Evolutionary conservation across 2,797 vertebrate genomes (phyloP).

Genomic region (Coregonus suidteri): DNA sequence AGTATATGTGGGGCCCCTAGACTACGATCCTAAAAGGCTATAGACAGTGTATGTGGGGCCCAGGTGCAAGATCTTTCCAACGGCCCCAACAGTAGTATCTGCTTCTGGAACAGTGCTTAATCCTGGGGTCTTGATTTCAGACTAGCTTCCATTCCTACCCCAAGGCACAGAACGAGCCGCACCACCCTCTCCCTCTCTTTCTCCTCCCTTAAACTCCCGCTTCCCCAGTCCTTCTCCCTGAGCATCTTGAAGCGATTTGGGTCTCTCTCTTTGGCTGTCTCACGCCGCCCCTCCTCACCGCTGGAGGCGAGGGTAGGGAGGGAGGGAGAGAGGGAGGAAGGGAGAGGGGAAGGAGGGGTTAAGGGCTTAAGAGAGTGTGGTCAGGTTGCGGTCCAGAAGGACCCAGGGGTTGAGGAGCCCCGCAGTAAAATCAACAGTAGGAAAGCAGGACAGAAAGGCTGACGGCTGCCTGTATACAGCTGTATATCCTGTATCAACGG

Average conservation of each 20-base stretch:
- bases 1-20: constrained; percentile 51
- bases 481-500: constrained; percentile 17
- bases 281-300: background rate
- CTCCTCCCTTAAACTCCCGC: constrained; percentile 41
- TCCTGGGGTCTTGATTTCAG: constrained; percentile 28
- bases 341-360: background rate
- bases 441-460: constrained; percentile 36
- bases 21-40: background rate
- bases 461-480: constrained; percentile 43
- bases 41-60: background rate
- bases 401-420: constrained; percentile 63
- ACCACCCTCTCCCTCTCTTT: constrained; percentile 40
- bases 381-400: constrained; percentile 62
- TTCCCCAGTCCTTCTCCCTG: constrained; percentile 30
- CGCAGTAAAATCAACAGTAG: background rate
- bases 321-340: background rate
- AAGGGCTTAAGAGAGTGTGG: constrained; percentile 59
- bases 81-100: background rate
- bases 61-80: background rate
- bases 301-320: background rate
- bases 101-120: constrained; percentile 56
- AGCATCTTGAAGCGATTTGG: constrained; percentile 75
- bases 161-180: constrained; percentile 46
- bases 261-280: background rate
- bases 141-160: constrained; percentile 31